These are phyloP conservation scores for Ophiothrix spiculata DNA, from an alignment of 35 echinoderm and acorn worm species.

Conservation along the genomic window DNA sequence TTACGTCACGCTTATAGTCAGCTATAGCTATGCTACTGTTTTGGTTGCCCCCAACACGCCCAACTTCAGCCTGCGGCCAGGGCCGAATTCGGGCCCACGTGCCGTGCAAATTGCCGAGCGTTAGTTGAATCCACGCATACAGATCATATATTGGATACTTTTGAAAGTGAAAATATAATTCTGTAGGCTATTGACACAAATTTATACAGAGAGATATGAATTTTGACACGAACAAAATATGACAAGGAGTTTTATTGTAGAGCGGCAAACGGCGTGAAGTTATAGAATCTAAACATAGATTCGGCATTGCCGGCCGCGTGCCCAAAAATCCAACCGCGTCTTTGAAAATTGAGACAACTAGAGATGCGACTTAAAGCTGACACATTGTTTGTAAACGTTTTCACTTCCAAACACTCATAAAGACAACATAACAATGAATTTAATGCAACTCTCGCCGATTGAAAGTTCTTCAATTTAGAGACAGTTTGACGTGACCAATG, in stretches of 20 bases:
- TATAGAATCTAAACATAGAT: neutral
- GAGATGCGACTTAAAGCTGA: neutral
- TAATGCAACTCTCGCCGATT: too few species aligned
- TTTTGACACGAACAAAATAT: neutral
- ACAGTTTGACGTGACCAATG: too few species aligned
- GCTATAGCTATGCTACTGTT: conserved; percentile 8
- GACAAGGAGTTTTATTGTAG: too few species aligned
- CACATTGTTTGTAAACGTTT: neutral
- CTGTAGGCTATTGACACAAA: conserved; percentile 1
- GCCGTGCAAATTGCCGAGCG: too few species aligned
- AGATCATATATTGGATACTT: neutral
- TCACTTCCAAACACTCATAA: neutral
- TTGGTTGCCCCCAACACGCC: neutral
- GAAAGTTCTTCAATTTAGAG: too few species aligned
- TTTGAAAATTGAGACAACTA: neutral
- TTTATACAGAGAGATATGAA: neutral
- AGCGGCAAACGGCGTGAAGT: neutral
- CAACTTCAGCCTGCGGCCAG: neutral
- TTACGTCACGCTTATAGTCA: neutral
- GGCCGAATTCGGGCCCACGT: conserved; percentile 9
- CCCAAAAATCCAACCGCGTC: neutral
- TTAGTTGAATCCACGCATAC: neutral
- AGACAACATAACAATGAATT: neutral
- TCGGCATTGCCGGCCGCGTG: neutral
- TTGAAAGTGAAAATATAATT: neutral